These are phyloP conservation scores for Himantopus leucocephalus DNA, from an alignment of 2,113 vertebrate species.

Conservation along the genomic window DNA sequence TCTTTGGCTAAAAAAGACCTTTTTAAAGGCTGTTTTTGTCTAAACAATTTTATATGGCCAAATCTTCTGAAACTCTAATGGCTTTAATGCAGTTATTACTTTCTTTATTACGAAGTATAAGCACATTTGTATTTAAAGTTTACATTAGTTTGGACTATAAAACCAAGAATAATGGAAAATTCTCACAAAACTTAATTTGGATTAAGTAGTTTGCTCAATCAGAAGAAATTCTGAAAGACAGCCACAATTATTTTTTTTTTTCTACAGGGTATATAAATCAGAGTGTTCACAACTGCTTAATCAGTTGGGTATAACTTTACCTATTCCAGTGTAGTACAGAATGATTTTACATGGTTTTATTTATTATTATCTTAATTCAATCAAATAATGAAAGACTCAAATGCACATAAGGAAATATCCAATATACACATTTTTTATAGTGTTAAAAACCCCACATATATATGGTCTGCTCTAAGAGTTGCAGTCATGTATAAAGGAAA, in stretches of 20 bases:
- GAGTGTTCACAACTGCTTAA: background rate
- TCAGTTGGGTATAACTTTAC: background rate
- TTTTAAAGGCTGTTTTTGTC: background rate
- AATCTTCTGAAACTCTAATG: background rate
- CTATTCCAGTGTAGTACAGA: background rate
- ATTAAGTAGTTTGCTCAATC: background rate
- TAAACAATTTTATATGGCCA: background rate
- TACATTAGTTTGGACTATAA: background rate
- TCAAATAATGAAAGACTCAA: background rate
- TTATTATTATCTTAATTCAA: background rate
- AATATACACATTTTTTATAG: background rate
- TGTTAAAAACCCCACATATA: background rate
- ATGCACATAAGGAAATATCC: background rate
- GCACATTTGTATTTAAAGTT: background rate
- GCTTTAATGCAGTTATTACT: background rate
- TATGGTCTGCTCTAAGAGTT: background rate
- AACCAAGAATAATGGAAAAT: background rate
- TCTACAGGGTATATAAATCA: background rate
- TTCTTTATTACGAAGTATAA: background rate
- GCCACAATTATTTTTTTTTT: background rate
- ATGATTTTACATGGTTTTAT: background rate
- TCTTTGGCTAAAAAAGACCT: background rate
- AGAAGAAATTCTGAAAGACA: background rate
- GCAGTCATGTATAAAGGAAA: background rate
- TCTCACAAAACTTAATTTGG: background rate